Base-by-base conservation (phyloP, 1,140 invertebrate genomes). In the Leptopilina boulardi region DNA sequence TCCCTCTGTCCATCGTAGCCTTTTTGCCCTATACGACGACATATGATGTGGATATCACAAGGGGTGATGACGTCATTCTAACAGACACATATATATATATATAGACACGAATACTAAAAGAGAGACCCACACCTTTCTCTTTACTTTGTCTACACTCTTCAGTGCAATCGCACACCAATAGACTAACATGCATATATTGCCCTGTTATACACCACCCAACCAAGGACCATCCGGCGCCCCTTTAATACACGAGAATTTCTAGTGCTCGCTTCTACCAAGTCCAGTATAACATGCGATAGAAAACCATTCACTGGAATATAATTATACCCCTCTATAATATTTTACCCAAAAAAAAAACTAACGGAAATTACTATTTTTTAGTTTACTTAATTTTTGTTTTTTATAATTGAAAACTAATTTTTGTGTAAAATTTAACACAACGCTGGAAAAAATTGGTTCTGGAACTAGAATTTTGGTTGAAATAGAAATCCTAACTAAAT, bases 1-100 rank as follows among this genome's bases (percentile, higher is more conserved):
- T 82, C 83, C 76, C 72, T n/a, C n/a, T 82, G 77, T 77, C 83
- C 26, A n/a, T n/a, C n/a, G n/a, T n/a, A 34, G 21, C 15, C 23
- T 44, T 26, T 41, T 71, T 79, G 80, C 82, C 80, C 79, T 80
- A 80, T 77, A 77, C 83, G 84, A 77, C 83, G 84, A 87, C 85
- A 85, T 82, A 86, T 84, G 86, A 86, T 87, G 86, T 86, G 85
- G 85, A 85, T 86, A 86, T 80, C 85, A 81, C 80, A 84, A 86
- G 83, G 84, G 83, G 82, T 80, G 79, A 75, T 86, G 84, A 87
- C 86, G 86, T 86, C 86, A 85, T 84, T 71, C 51, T 51, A 54
- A 73, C 47, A 51, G 47, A 51, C 47, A 78, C 79, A 78, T 41
- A 30, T 80, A 77, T 56, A 72, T 83, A 42, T 77, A 75, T 34